Base-by-base conservation (phyloP, 2,113 vertebrate species). In the Fulmarus glacialis region DNA sequence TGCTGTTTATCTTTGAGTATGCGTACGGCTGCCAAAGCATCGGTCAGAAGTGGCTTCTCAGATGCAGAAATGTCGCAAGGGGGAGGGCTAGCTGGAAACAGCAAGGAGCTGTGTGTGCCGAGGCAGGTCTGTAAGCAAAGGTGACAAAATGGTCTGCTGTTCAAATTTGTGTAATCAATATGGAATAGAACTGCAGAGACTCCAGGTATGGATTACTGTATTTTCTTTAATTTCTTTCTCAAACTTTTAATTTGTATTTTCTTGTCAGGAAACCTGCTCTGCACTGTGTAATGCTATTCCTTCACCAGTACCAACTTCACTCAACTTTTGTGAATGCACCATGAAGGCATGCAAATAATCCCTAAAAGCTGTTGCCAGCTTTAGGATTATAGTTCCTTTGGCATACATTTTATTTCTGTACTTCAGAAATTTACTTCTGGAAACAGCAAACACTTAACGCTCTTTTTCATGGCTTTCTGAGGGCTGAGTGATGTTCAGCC, bases 1-100 rank as follows among this genome's bases (percentile, higher is more conserved):
- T 85, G 60, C 66, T 68, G 32, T 32, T 42, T 53, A 2, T 50
- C 16, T 60, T 12, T 48, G 48, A 77, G 32, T 20, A 11, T 5
- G 34, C 0, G 0, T 38, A 16, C 0, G 7, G 38, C 56, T 89
- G 36, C 63, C 40, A 43, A 56, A 60, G 40, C 23, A 27, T 23
- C 2, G 2, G 30, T 82, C 58, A 70, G 52, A 60, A 45, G 22
- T 38, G 58, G 23, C 42, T 83, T 71, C 26, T 75, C 22, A 4
- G 32, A 27, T 55, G 34, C 38, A 75, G 56, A 59, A 63, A 4
- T 21, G 20, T 59, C 14, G 2, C 8, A 18, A 15, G 26, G 27
- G 45, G 20, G 20, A 56, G 18, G 12, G 34, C 18, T 86, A 18
- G 59, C 43, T 86, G 66, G 71, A 68, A 82, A 20, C 34, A 60